Conservation (phyloP, 1,140 invertebrate genomes). For the Hyphantria cunea region DNA sequence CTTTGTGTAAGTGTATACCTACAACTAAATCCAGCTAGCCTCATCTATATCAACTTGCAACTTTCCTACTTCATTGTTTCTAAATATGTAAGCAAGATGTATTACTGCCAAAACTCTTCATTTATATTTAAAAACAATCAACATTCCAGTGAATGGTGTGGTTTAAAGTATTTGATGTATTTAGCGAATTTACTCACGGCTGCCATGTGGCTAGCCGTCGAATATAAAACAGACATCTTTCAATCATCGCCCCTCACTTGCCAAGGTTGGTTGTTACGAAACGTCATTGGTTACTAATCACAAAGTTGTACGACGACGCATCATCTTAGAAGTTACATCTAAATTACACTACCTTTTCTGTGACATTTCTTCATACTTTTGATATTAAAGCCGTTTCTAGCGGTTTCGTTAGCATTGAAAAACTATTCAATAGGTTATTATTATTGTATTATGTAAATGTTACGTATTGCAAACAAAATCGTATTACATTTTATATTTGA, state of each 20-base stretch:
- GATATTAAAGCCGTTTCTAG: neutral
- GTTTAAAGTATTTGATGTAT: neutral
- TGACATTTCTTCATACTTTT: neutral
- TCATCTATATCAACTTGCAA: too few relatives aligned
- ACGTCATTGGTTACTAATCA: conserved; percentile 22
- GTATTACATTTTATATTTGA: too few relatives aligned
- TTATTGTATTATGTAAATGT: too few relatives aligned
- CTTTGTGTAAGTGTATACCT: too few relatives aligned
- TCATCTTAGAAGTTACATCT: conserved; percentile 6
- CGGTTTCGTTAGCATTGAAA: neutral
- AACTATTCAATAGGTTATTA: too few relatives aligned
- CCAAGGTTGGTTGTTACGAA: conserved; percentile 9
- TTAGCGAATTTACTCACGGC: neutral
- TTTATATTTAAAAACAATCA: too few relatives aligned
- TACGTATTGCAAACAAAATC: too few relatives aligned
- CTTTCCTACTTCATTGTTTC: too few relatives aligned
- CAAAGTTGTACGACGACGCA: conserved; percentile 4
- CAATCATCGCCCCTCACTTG: conserved; percentile 18
- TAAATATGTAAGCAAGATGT: too few relatives aligned
- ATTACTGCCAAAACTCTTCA: too few relatives aligned
- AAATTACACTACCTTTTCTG: neutral
- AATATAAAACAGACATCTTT: neutral
- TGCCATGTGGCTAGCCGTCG: neutral
- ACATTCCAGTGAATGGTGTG: too few relatives aligned
- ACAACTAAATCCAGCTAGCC: too few relatives aligned